phyloP scores from a whole-genome alignment of 2,113 vertebrate species.

The Nesogale talazaci region DNA sequence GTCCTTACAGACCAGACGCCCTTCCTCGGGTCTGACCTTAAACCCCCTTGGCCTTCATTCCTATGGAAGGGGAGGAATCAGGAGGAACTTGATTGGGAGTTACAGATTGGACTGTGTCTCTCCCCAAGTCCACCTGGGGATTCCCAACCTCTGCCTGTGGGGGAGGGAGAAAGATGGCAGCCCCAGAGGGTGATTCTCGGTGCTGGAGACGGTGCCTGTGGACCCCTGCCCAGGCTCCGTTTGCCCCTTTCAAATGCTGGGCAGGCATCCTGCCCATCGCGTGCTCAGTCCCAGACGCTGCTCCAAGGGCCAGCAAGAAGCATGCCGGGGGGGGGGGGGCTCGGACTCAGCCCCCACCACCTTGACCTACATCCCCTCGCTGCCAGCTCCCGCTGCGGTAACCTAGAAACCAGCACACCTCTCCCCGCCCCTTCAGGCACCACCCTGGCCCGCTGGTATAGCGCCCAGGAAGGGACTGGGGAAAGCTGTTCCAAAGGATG shows the following conservation, averaged over 20 bases:
- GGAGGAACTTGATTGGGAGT: not conserved
- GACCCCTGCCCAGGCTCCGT: not conserved
- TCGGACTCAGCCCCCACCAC: constrained; percentile 46
- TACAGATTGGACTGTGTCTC: not conserved
- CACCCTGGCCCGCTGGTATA: constrained; percentile 54
- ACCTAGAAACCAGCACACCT: constrained; percentile 76
- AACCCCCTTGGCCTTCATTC: not conserved
- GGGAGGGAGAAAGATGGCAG: too few relatives aligned
- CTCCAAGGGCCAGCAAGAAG: not conserved
- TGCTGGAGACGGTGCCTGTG: not conserved
- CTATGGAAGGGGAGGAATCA: constrained; percentile 5
- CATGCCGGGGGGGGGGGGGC: not conserved
- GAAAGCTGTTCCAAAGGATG: constrained; percentile 43
- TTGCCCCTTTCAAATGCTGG: not conserved
- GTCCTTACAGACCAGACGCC: too few relatives aligned
- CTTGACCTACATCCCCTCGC: constrained; percentile 79
- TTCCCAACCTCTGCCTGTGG: too few relatives aligned
- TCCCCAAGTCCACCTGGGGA: not conserved
- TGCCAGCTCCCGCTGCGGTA: constrained; percentile 72
- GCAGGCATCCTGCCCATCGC: not conserved
- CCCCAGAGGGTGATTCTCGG: too few relatives aligned
- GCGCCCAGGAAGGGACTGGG: constrained; percentile 46
- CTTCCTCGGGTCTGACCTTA: too few relatives aligned
- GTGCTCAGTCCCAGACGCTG: not conserved
- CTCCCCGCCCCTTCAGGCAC: not conserved